phyloP scores from a whole-genome alignment of 2,888 invertebrate genomes.

The Amiota minor region DNA sequence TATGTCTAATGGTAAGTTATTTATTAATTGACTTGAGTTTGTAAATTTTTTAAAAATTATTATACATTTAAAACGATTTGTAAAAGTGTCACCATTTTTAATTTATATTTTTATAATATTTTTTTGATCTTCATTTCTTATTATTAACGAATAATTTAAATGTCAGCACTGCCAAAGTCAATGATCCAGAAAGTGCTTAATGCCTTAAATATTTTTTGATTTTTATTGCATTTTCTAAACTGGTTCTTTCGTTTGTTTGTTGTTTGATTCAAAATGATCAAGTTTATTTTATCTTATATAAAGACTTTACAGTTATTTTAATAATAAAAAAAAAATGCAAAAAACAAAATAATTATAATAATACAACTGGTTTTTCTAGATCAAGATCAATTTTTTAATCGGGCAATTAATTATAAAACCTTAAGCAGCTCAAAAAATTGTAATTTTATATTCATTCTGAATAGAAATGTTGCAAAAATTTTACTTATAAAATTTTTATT shows the following conservation, averaged over 20 bases:
- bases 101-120: background rate
- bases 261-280: background rate
- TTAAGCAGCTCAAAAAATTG: too few relatives aligned
- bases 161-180: constrained; percentile 13
- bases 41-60: too few relatives aligned
- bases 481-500: too few relatives aligned
- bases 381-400: background rate
- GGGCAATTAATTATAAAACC: background rate
- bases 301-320: background rate
- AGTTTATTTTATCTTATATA: background rate
- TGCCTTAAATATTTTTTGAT: background rate
- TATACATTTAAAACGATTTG: too few relatives aligned
- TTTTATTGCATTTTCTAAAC: too few relatives aligned
- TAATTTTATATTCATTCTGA: too few relatives aligned
- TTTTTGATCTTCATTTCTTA: background rate
- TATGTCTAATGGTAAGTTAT: background rate
- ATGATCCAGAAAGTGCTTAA: background rate
- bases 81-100: background rate
- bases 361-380: constrained; percentile 10
- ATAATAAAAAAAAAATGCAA: constrained; percentile 28
- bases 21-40: background rate
- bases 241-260: background rate
- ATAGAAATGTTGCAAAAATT: too few relatives aligned
- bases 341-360: constrained; percentile 40
- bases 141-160: constrained; percentile 17